Evolutionary conservation across 2,113 vertebrate species (phyloP).

Genomic region (Trachemys scripta): DNA sequence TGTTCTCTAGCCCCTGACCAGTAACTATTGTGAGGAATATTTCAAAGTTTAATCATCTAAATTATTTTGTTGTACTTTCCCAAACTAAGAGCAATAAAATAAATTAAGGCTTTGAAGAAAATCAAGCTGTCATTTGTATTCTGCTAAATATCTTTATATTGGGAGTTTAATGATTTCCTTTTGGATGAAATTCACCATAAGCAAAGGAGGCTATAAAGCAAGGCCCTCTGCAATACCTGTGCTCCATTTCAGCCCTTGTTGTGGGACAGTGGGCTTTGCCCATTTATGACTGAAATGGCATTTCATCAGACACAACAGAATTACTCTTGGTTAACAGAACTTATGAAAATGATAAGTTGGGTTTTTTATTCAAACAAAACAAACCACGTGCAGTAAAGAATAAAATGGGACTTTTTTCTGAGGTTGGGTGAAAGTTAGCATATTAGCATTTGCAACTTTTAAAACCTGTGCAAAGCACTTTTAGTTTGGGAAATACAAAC

Average conservation of each 20-base stretch:
- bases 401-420: not conserved
- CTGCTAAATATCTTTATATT: conserved; percentile 43
- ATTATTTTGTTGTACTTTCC: conserved; percentile 55
- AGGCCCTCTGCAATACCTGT: accelerated
- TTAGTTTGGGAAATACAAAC: conserved; percentile 75
- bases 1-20: conserved; percentile 56
- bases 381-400: not conserved
- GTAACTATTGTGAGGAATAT: conserved; percentile 47
- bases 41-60: conserved; percentile 33
- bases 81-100: conserved; percentile 76
- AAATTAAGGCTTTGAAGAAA: conserved; percentile 64
- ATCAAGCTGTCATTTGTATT: conserved; percentile 44
- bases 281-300: not conserved
- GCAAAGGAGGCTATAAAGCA: accelerated
- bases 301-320: conserved; percentile 44
- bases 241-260: accelerated
- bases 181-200: not conserved
- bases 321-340: conserved; percentile 5
- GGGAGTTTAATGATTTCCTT: not conserved
- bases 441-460: conserved; percentile 34
- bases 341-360: conserved; percentile 5
- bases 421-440: conserved; percentile 40
- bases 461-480: conserved; percentile 44
- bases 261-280: accelerated
- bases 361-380: conserved; percentile 1